Evolutionary conservation across 2,888 invertebrate genomes (phyloP).

Genomic region (Xestia c-nigrum): DNA sequence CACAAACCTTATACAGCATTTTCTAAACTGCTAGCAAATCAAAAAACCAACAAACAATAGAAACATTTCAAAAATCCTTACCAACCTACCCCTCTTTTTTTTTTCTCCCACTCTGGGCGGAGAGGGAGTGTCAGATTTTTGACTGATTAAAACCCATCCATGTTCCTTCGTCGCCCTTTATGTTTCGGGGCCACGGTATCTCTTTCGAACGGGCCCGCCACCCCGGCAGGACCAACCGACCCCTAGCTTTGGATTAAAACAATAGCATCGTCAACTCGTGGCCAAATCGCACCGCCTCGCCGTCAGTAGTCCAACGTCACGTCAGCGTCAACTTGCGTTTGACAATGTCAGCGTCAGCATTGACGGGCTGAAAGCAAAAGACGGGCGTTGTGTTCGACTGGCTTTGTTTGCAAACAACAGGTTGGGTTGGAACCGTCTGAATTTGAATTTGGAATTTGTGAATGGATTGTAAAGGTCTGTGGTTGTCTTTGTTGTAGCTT

Average conservation of each 20-base stretch:
- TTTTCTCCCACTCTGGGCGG: too few species aligned
- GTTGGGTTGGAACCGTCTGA: neutral
- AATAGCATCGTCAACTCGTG: constrained; percentile 15
- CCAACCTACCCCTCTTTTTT: neutral
- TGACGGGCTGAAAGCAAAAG: constrained; percentile 9
- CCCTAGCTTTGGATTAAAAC: constrained; percentile 22
- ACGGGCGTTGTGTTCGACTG: neutral
- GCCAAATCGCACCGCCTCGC: neutral
- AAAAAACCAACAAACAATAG: neutral
- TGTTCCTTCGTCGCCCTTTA: too few species aligned
- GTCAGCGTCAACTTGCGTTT: constrained; percentile 36
- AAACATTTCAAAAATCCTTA: constrained; percentile 3
- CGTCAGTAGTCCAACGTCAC: constrained; percentile 13
- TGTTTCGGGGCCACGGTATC: too few species aligned
- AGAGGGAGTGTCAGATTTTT: too few species aligned
- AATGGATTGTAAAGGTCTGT: neutral
- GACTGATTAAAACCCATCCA: too few species aligned
- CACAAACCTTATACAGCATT: neutral
- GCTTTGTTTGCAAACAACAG: constrained; percentile 28
- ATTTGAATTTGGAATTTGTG: neutral
- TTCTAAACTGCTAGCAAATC: neutral
- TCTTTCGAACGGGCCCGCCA: too few species aligned
- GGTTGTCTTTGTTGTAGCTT: neutral
- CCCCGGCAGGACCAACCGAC: neutral
- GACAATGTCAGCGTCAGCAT: neutral